These are phyloP conservation scores for Spea multiplicata DNA, from an alignment of 2,113 vertebrate species.

Conservation along the genomic window DNA sequence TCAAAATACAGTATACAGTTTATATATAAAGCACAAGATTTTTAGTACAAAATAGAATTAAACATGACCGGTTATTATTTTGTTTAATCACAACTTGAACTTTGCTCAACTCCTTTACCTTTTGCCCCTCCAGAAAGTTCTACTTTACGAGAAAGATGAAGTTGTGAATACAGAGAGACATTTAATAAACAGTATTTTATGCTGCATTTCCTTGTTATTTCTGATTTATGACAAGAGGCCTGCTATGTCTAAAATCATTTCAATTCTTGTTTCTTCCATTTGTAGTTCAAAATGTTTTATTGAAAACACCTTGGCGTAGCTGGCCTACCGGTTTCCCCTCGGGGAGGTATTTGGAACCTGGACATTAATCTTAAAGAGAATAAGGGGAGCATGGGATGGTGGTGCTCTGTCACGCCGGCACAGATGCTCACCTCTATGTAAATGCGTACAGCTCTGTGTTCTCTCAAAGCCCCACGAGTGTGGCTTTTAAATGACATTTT, in stretches of 20 bases:
- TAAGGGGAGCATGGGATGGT: not conserved
- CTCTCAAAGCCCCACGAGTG: conserved; percentile 30
- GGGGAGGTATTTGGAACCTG: conserved; percentile 50
- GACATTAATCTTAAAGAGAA: conserved; percentile 46
- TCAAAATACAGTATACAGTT: too few relatives aligned
- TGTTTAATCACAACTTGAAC: conserved; percentile 17
- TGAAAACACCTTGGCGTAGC: conserved; percentile 48
- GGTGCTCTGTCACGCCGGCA: conserved; percentile 20
- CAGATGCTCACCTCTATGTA: conserved; percentile 46
- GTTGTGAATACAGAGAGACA: conserved; percentile 51
- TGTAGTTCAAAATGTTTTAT: conserved; percentile 50
- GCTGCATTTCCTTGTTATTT: conserved; percentile 51
- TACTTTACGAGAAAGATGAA: conserved; percentile 53
- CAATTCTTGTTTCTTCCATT: conserved; percentile 35
- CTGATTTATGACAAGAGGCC: conserved; percentile 53
- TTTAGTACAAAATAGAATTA: too few relatives aligned
- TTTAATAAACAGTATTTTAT: conserved; percentile 54
- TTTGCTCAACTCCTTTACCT: conserved; percentile 1
- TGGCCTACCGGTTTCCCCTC: conserved; percentile 37
- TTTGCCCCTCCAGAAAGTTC: conserved; percentile 27
- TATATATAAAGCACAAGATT: too few relatives aligned
- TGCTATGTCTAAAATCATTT: conserved; percentile 45
- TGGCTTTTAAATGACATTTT: conserved; percentile 56
- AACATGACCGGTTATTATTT: conserved; percentile 11
- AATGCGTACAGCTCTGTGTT: conserved; percentile 46